Conservation (phyloP, 2,888 invertebrate genomes). For the Cryptus viduatorius region DNA sequence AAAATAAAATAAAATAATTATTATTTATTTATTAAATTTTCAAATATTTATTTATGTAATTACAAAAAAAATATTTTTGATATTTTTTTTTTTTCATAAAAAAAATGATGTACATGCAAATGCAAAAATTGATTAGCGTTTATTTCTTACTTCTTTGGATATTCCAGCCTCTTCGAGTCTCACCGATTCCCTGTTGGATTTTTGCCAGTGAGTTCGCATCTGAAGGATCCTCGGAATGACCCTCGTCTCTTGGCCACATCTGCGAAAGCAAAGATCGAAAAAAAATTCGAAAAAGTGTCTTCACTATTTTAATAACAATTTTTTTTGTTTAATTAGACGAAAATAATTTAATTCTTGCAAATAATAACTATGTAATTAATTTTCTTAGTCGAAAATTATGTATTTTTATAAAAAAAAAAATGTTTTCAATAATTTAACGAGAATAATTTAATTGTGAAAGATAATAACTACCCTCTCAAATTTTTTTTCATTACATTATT, state of each 20-base stretch:
- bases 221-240: conserved; percentile 98
- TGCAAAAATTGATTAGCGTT: conserved; percentile 25
- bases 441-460: no score
- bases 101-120: not conserved
- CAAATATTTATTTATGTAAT: conserved; percentile 15
- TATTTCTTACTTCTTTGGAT: conserved; percentile 90
- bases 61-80: not conserved
- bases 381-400: no score
- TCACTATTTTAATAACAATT: not conserved
- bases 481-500: no score
- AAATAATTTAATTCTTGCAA: no score
- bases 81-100: conserved; percentile 15
- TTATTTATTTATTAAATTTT: conserved; percentile 18
- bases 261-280: conserved; percentile 74
- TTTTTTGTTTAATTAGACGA: not conserved
- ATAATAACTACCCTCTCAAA: no score
- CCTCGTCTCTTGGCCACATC: conserved; percentile 98
- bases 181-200: conserved; percentile 96
- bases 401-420: no score
- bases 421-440: no score
- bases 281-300: not conserved
- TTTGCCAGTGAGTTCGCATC: conserved; percentile 97
- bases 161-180: conserved; percentile 97
- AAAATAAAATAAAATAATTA: not conserved
- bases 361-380: no score